Base-by-base conservation (phyloP, 2,113 vertebrate species). In the Silurus asotus region DNA sequence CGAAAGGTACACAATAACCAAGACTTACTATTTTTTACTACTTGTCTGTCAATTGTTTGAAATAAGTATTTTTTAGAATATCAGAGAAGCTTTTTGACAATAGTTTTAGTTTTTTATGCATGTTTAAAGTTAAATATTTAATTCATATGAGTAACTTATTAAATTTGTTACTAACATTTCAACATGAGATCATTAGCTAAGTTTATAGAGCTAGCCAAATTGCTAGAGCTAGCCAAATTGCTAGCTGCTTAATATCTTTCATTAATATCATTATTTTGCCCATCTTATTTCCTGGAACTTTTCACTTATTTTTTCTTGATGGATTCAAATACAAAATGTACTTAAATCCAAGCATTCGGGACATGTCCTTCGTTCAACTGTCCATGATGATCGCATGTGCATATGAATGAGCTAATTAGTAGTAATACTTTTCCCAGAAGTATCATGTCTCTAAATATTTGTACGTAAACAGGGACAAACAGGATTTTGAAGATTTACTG, bases 1-100 rank as follows among this genome's bases (percentile, higher is more conserved):
- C 72, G 93, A 92, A 93, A 95, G 94, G 94, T 95, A 93, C 56
- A 37, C 48, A 70, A 81, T 59, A 17, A 62, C 8, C 2, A 10
- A 83, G 14, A 67, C 14, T 53, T 51, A 1, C 64, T 45, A 37
- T 25, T 56, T 25, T 25, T 4, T 1, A 8, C 3, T 53, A 10
- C 56, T 59, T 59, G 11, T 78, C 2, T 37, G 7, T 19, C 2
- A 5, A 14, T 37, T 59, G 0, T 28, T 28, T 28, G 13, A 45
- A 10, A 51, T 72, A 10, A 19, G 20, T 74, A 49, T 51, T 23
- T 23, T 28, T 28, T 48, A 48, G 49, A 76, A n/a, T 49, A 76
- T 76, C n/a, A 2, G 5, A 11, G 20, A 10, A 6, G 25, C 10
- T 10, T 51, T 37, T 49, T 4, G 48, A 51, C 51, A 20, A 11